Conservation (phyloP, 2,888 invertebrate genomes). For the Agrilus biguttatus region DNA sequence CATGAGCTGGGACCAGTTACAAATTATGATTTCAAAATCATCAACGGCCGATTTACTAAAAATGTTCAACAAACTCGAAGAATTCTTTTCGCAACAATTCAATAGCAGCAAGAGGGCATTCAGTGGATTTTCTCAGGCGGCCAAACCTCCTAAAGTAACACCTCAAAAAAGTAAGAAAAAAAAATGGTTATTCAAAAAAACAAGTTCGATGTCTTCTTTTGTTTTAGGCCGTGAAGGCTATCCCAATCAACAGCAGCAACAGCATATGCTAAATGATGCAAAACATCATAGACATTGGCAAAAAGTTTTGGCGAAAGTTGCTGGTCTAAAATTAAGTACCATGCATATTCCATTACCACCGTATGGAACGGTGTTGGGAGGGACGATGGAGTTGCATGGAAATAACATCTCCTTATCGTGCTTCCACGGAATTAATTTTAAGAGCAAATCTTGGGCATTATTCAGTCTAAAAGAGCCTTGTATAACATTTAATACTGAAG, state of each 20-base stretch:
- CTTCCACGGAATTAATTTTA: constrained; percentile 95
- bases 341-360: constrained; percentile 52
- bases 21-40: constrained; percentile 92
- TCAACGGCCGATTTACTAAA: constrained; percentile 94
- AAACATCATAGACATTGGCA: constrained; percentile 94
- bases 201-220: too few relatives aligned
- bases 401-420: constrained; percentile 89
- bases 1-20: constrained; percentile 88
- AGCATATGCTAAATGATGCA: constrained; percentile 38
- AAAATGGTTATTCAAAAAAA: neutral
- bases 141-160: constrained; percentile 20
- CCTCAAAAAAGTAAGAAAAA: constrained; percentile 22
- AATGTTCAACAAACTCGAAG: constrained; percentile 92
- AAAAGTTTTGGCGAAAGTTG: constrained; percentile 65
- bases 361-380: constrained; percentile 69
- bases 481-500: constrained; percentile 86
- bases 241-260: constrained; percentile 10
- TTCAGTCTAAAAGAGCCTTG: constrained; percentile 88
- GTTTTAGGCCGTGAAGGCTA: constrained; percentile 13
- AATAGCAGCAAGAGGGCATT: constrained; percentile 89
- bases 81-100: constrained; percentile 96
- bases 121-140: constrained; percentile 25
- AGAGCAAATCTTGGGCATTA: constrained; percentile 89
- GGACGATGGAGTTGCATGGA: constrained; percentile 77
- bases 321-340: constrained; percentile 65